Percentiles rank a stretch among this genome's conserved stretches.
These are phyloP conservation scores for Chrysolina oricalcia DNA, from an alignment of 2,888 invertebrate species.

Conservation along the genomic window DNA sequence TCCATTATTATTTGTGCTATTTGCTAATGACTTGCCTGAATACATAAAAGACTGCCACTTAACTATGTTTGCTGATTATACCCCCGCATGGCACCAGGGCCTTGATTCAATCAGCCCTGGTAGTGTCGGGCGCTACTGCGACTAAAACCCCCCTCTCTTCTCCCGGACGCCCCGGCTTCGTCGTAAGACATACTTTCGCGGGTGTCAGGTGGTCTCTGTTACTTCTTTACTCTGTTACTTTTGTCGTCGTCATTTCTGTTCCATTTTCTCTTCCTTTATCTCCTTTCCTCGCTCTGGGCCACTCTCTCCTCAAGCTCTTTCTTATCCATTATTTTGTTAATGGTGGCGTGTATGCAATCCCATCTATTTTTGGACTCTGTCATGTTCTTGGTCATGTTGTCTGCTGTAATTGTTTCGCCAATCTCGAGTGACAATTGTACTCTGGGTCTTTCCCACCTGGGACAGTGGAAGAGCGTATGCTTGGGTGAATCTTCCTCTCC, in stretches of 20 bases:
- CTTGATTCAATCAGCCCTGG: too few species aligned
- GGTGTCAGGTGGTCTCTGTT: neutral
- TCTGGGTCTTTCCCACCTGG: neutral
- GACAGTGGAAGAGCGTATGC: neutral
- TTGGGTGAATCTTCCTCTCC: neutral
- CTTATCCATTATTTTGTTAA: neutral
- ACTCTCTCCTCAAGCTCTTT: too few species aligned
- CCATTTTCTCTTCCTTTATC: too few species aligned
- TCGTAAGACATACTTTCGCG: too few species aligned
- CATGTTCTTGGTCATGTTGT: neutral
- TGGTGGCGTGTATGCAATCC: neutral
- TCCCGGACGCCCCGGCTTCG: neutral
- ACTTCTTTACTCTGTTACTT: neutral
- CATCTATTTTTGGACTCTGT: neutral
- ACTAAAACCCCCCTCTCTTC: neutral
- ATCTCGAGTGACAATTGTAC: neutral
- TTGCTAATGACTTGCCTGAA: too few species aligned
- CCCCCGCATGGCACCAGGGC: too few species aligned
- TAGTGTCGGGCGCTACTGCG: too few species aligned
- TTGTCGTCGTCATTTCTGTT: neutral
- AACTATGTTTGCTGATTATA: too few species aligned
- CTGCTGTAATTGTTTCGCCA: neutral
- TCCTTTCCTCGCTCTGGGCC: too few species aligned
- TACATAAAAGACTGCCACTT: too few species aligned
- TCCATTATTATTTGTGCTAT: too few species aligned